Conservation (phyloP, 2,888 invertebrate genomes). For the Acronicta leporina region DNA sequence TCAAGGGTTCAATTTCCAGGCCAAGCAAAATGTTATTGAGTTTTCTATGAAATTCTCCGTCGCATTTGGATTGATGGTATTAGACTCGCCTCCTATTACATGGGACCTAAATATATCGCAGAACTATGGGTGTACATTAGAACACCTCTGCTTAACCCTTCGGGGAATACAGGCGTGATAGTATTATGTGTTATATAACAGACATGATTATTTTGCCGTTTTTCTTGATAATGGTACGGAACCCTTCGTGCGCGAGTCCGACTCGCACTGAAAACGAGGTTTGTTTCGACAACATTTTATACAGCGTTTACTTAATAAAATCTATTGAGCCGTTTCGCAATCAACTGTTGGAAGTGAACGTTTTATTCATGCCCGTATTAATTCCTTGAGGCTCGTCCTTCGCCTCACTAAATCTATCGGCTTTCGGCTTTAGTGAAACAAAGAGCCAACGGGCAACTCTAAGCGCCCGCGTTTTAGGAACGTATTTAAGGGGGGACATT, state of each 20-base stretch:
- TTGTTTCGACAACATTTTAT: conserved; percentile 37
- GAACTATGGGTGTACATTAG: too few species aligned
- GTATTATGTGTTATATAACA: too few species aligned
- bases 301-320: conserved; percentile 43
- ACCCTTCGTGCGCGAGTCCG: too few species aligned
- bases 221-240: too few species aligned
- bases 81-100: too few species aligned
- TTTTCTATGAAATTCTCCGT: too few species aligned
- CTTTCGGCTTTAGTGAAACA: conserved; percentile 59
- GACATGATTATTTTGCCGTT: not conserved
- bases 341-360: conserved; percentile 32
- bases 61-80: too few species aligned
- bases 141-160: too few species aligned
- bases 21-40: too few species aligned
- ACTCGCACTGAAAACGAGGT: conserved; percentile 30
- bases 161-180: too few species aligned
- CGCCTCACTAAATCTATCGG: conserved; percentile 58
- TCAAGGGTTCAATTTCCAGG: too few species aligned
- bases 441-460: conserved; percentile 53
- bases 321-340: conserved; percentile 37
- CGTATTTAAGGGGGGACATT: conserved; percentile 22
- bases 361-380: conserved; percentile 61
- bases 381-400: conserved; percentile 54
- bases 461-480: conserved; percentile 39
- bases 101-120: too few species aligned